phyloP scores from a whole-genome alignment of 2,888 invertebrate species.

The Melinaea menophilus region DNA sequence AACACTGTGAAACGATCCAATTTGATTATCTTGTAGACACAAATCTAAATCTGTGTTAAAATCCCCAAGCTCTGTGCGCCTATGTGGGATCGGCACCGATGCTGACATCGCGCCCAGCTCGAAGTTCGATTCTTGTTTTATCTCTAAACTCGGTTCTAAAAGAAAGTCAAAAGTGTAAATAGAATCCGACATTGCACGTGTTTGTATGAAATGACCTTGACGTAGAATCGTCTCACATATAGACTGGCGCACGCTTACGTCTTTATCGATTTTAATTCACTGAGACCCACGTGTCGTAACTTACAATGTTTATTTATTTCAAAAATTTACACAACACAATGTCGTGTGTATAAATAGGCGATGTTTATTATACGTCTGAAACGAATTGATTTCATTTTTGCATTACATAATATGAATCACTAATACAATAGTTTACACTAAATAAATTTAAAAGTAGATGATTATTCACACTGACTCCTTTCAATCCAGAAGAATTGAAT shows the following conservation, averaged over 20 bases:
- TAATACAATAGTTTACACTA: constrained; percentile 39
- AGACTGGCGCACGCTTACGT: constrained; percentile 73
- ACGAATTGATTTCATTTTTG: constrained; percentile 44
- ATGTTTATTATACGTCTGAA: constrained; percentile 39
- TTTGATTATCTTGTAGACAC: constrained; percentile 71
- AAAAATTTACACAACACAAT: constrained; percentile 32
- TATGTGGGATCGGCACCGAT: constrained; percentile 81
- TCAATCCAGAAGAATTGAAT: constrained; percentile 45
- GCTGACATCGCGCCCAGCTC: constrained; percentile 74
- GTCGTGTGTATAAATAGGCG: constrained; percentile 29
- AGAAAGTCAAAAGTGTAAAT: constrained; percentile 81
- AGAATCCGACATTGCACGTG: constrained; percentile 81
- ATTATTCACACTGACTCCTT: constrained; percentile 72
- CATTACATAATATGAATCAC: constrained; percentile 69
- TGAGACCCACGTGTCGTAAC: constrained; percentile 68
- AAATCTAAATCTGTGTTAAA: constrained; percentile 77
- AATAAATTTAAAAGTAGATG: constrained; percentile 55
- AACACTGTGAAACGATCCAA: constrained; percentile 63
- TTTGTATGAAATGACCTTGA: constrained; percentile 72
- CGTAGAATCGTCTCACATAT: constrained; percentile 71
- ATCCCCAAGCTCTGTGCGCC: constrained; percentile 70
- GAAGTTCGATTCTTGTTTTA: constrained; percentile 79
- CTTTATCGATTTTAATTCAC: constrained; percentile 70
- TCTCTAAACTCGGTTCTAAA: constrained; percentile 78
- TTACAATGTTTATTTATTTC: constrained; percentile 57